Evolutionary conservation across 2,113 vertebrate genomes (phyloP), one percentile per base, ranked within the genome.

Genomic region (Oceanodroma tethys): DNA sequence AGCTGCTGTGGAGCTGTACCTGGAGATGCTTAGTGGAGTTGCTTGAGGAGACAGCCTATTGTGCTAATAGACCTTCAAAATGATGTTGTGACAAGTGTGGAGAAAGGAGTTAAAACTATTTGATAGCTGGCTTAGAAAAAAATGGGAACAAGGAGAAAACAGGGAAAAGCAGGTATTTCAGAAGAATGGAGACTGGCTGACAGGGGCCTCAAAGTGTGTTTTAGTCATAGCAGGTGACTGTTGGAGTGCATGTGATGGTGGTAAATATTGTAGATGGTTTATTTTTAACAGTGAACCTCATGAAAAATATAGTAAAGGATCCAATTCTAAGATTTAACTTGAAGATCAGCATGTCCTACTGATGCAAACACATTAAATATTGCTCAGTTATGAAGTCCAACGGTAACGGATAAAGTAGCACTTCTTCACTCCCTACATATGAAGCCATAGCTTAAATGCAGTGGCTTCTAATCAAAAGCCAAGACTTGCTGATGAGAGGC

Each of bases 351-450:
- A 68, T 10, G 13, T 72, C 25, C 63, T 71, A 55, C n/a, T 42
- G 27, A 87, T 36, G 53, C 15, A 88, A 82, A 90, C 56, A 59
- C 36, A 22, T 15, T 29, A 62, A 76, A 73, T 59, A 78, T 16
- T 65, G 38, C 36, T 84, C 63, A 76, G 56, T 36, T 48, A 42
- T 26, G 21, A 84, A 87, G 32, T 73, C 16, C 48, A 88, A 17
- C 0, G 0, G 45, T 42, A 90, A 76, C 0, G 2, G 23, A 50
- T 10, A 52, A 55, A 75, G 25, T 5, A 16, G 38, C 14, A 50
- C 27, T 92, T 74, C 34, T 62, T 82, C 59, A 70, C 16, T 79
- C 23, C 9, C 34, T 59, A 47, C 30, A 23, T 23, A 74, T 9
- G 17, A 70, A 71, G 47, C 5, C 25, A 45, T 5, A 47, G 22